Evolutionary conservation across 2,113 vertebrate species (phyloP).

Genomic region (Tragelaphus scriptus): DNA sequence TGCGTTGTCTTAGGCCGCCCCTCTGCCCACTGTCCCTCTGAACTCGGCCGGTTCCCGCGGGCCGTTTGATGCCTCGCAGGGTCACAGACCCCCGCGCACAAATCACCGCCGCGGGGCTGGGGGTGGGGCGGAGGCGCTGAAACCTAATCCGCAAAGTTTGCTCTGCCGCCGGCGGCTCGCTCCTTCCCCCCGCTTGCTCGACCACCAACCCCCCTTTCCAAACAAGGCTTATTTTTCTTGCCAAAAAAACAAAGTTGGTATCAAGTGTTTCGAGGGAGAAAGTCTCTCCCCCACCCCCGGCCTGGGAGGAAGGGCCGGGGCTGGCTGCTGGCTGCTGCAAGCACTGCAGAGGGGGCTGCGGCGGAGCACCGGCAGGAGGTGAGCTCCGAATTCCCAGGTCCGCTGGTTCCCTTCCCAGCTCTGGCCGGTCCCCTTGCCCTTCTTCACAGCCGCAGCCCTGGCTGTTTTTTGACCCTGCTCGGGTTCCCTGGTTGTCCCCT

Average conservation of each 20-base stretch:
- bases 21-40: constrained; percentile 81
- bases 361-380: constrained; percentile 71
- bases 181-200: constrained; percentile 35
- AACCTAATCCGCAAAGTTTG: constrained; percentile 92
- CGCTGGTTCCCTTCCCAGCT: background rate
- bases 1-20: constrained; percentile 89
- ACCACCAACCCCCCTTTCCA: constrained; percentile 49
- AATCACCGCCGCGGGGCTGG: constrained; percentile 90
- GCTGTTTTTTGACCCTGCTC: background rate
- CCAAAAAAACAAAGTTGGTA: constrained; percentile 80
- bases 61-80: constrained; percentile 91
- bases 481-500: background rate
- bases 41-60: constrained; percentile 92
- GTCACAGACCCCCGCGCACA: constrained; percentile 94
- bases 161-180: constrained; percentile 36
- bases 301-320: constrained; percentile 54
- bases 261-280: constrained; percentile 74
- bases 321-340: constrained; percentile 69
- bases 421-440: background rate
- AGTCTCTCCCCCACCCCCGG: constrained; percentile 45
- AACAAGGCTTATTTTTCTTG: constrained; percentile 88
- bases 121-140: constrained; percentile 83
- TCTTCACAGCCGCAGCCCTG: background rate
- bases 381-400: background rate
- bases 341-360: constrained; percentile 50